Evolutionary conservation across 2,888 invertebrate species (phyloP), one percentile per base, ranked within the genome.

Genomic region (Conus canariensis): DNA sequence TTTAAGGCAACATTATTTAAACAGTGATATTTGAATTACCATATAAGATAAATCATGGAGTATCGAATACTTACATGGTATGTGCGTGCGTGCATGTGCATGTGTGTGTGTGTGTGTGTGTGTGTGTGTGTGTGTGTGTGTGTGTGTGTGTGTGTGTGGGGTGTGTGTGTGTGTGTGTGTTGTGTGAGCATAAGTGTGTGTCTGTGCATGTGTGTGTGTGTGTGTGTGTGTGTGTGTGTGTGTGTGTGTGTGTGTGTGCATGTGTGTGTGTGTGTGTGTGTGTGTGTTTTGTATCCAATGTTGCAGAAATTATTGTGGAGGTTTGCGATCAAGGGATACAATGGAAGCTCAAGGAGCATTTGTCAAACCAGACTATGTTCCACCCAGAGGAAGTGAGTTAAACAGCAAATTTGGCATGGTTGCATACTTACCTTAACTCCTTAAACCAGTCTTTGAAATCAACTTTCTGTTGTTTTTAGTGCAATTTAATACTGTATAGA

Each of bases 311-410:
- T 95, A 94, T 83, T 91, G 93, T 88, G 94, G 93, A 67, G 94
- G 95, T 64, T 90, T 95, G 5, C 92, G 95, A 88, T 93, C 94
- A n/a, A 94, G 94, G 90, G 95, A 96, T 67, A 93, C 94, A 9
- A 96, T 96, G 91, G 95, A 96, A 91, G 94, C 93, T 8, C 93
- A 94, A 89, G 96, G 96, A 85, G 96, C 96, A 12, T 96, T 95
- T 93, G 94, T 96, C 85, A 95, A 95, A 92, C 93, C 95, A 80
- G 93, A 95, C 67, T 95, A 95, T 91, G 92, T 93, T 10, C 95
- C 95, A 25, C 92, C 93, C 45, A 92, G 93, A 19, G 92, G 86
- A 88, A 90, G 94, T 94, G n/a, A 90, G 90, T 90, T 88, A 80
- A 10, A 80, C 16, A 80, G 6, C 8, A 22, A 16, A 12, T 82